Conservation (phyloP, 92 coral and sea anemone species). For the Desmophyllum pertusum region DNA sequence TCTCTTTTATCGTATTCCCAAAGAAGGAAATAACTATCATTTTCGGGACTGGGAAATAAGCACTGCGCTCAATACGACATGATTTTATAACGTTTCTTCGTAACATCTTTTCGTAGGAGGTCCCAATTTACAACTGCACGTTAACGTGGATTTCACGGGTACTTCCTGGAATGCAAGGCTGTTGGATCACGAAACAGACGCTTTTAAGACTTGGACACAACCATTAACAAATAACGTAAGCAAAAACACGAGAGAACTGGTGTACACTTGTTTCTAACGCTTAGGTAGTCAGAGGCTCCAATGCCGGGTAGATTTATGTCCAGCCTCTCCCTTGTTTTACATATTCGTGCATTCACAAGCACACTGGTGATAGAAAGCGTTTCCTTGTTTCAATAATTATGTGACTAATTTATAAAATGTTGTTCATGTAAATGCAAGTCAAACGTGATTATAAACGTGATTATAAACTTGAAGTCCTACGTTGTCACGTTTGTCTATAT, state of each 20-base stretch:
- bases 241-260: not conserved
- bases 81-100: not conserved
- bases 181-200: constrained; percentile 18
- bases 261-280: too few species aligned
- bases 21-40: not conserved
- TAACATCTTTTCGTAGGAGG: not conserved
- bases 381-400: too few species aligned
- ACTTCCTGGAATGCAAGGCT: not conserved
- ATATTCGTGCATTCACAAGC: too few species aligned
- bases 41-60: not conserved
- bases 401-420: too few species aligned
- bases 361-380: too few species aligned
- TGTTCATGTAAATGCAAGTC: too few species aligned
- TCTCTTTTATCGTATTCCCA: not conserved
- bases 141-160: not conserved
- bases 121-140: constrained; percentile 2
- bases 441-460: too few species aligned
- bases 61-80: not conserved
- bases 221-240: constrained; percentile 8
- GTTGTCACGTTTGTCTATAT: too few species aligned
- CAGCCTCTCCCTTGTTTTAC: too few species aligned
- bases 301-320: too few species aligned
- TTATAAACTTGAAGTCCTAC: too few species aligned
- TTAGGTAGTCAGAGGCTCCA: too few species aligned
- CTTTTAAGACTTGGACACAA: not conserved